Conservation (phyloP, 2,888 invertebrate species). For the Dynastes maya region DNA sequence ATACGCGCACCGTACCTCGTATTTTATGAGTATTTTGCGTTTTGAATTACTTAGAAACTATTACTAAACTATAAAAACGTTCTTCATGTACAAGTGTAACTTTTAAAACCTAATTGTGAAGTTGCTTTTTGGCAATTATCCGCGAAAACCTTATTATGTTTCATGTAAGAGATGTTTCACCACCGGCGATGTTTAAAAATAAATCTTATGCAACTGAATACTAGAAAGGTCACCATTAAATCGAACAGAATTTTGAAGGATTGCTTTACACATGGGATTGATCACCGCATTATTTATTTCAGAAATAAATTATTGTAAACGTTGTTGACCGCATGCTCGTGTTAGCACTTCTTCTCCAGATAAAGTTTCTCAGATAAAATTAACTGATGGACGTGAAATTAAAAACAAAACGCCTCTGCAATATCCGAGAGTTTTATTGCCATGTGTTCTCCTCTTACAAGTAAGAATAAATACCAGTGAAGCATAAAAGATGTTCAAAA, state of each 20-base stretch:
- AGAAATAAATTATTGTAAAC: slow-evolving; percentile 2
- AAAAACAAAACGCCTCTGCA: slow-evolving; percentile 9
- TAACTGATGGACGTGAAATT: slow-evolving; percentile 1
- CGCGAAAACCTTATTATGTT: too few relatives aligned
- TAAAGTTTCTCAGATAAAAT: slow-evolving; percentile 16
- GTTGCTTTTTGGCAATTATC: too few relatives aligned
- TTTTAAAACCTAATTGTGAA: too few relatives aligned
- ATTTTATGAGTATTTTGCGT: too few relatives aligned
- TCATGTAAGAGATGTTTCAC: too few relatives aligned
- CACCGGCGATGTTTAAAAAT: background rate
- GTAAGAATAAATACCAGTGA: slow-evolving; percentile 26
- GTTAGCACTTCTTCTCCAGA: background rate
- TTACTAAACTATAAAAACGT: too few relatives aligned
- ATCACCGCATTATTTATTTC: background rate
- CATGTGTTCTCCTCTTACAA: slow-evolving; percentile 12
- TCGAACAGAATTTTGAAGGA: background rate
- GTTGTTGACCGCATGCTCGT: slow-evolving; percentile 6
- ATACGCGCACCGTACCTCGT: too few relatives aligned
- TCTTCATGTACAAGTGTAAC: too few relatives aligned
- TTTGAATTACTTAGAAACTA: too few relatives aligned
- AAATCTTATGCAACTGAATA: background rate
- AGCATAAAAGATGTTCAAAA: slow-evolving; percentile 30
- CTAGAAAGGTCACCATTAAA: background rate
- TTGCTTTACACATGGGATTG: background rate
- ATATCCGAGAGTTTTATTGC: slow-evolving; percentile 20